phyloP scores from a whole-genome alignment of 2,888 invertebrate species.

The Hecatera dysodea region DNA sequence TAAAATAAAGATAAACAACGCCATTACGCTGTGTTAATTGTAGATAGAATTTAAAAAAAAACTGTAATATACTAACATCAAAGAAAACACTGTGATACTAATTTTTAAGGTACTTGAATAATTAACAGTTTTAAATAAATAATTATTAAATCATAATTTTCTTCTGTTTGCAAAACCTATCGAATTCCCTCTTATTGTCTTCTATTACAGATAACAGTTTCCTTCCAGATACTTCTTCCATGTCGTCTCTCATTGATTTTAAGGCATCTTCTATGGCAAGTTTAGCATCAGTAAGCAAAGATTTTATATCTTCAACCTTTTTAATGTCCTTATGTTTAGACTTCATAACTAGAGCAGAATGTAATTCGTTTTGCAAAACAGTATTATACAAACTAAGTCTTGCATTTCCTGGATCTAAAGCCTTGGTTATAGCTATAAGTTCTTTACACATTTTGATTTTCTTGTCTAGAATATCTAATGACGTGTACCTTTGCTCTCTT shows the following conservation, averaged over 20 bases:
- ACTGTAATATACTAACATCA: constrained; percentile 52
- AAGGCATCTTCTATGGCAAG: constrained; percentile 84
- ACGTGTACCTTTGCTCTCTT: constrained; percentile 92
- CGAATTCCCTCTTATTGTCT: constrained; percentile 86
- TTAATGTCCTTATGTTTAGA: constrained; percentile 80
- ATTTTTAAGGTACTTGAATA: constrained; percentile 54
- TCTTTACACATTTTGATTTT: constrained; percentile 93
- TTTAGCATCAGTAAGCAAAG: constrained; percentile 87
- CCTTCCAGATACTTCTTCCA: constrained; percentile 89
- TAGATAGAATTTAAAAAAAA: not conserved
- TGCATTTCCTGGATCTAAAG: constrained; percentile 93
- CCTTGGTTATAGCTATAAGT: constrained; percentile 91
- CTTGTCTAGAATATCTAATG: constrained; percentile 91
- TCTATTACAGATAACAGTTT: constrained; percentile 88
- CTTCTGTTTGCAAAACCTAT: constrained; percentile 87
- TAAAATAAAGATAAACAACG: not conserved
- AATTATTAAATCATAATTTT: constrained; percentile 58
- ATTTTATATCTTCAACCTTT: constrained; percentile 80
- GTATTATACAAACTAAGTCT: constrained; percentile 94
- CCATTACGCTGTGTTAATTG: not conserved
- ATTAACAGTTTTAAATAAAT: constrained; percentile 15
- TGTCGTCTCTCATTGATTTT: constrained; percentile 87
- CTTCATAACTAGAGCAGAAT: constrained; percentile 90
- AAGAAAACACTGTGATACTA: constrained; percentile 78
- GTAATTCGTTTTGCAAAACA: constrained; percentile 94